These are phyloP conservation scores for Cydia pomonella DNA, from an alignment of 1,140 invertebrate species.

Conservation along the genomic window DNA sequence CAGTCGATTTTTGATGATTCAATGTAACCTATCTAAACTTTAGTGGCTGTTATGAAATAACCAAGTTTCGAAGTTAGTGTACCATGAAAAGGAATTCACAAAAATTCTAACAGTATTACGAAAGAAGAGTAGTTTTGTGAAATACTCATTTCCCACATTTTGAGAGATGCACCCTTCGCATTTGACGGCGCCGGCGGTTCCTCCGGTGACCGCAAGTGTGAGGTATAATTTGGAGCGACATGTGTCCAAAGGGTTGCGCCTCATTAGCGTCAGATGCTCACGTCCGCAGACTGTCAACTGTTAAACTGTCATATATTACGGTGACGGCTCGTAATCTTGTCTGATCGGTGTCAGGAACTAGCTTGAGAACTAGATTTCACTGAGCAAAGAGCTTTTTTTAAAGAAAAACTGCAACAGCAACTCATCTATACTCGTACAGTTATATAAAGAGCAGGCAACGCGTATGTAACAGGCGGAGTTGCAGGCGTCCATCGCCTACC, in stretches of 20 bases:
- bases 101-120: background rate
- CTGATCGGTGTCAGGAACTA: background rate
- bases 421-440: too few species aligned
- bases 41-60: too few species aligned
- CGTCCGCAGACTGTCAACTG: conserved; percentile 46
- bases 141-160: background rate
- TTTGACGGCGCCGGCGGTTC: background rate
- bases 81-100: too few species aligned
- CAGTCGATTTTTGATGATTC: too few species aligned
- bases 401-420: too few species aligned
- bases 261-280: conserved; percentile 65
- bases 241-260: conserved; percentile 65
- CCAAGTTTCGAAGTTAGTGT: too few species aligned
- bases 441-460: too few species aligned
- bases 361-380: too few species aligned
- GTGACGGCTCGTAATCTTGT: conserved; percentile 30
- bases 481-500: too few species aligned
- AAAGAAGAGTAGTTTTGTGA: background rate
- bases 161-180: background rate
- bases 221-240: conserved; percentile 69
- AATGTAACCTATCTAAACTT: too few species aligned
- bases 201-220: conserved; percentile 48
- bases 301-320: conserved; percentile 37
- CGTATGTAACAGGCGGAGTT: too few species aligned
- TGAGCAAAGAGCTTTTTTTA: too few species aligned